Evolutionary conservation across 2,888 invertebrate genomes (phyloP).

Genomic region (Galeopsomyia nigrocyanea): DNA sequence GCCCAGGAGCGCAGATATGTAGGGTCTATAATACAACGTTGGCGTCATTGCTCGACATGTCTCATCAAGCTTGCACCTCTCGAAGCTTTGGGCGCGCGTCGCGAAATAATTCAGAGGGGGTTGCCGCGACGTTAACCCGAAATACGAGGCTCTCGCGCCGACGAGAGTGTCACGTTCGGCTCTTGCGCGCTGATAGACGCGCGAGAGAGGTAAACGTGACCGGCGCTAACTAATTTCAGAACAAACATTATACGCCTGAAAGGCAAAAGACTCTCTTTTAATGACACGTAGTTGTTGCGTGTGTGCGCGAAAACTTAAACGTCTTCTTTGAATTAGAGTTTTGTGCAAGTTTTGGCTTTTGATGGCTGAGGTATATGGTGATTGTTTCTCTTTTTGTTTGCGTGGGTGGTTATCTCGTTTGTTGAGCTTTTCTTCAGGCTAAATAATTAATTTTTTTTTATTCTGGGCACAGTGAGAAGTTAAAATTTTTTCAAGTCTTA

Average conservation of each 20-base stretch:
- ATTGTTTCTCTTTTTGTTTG: no score
- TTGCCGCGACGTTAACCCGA: neutral
- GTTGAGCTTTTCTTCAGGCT: no score
- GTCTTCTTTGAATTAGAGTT: constrained; percentile 1
- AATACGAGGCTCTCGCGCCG: neutral
- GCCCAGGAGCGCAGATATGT: no score
- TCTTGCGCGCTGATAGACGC: constrained; percentile 9
- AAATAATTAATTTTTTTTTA: no score
- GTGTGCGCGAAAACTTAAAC: neutral
- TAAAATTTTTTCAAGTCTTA: no score
- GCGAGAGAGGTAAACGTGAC: constrained; percentile 26
- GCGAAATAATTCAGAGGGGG: constrained; percentile 23
- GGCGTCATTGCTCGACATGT: neutral
- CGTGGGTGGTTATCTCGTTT: no score
- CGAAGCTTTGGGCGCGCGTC: neutral
- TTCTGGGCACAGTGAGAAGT: no score
- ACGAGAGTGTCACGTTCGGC: constrained; percentile 30
- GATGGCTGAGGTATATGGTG: no score
- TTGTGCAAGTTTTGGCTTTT: neutral
- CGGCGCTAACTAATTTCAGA: constrained; percentile 38
- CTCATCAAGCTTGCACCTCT: neutral
- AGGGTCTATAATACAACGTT: no score
- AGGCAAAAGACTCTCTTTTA: constrained; percentile 8
- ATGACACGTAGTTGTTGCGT: constrained; percentile 14
- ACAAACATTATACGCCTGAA: constrained; percentile 27